Base-by-base conservation (phyloP, 2,888 invertebrate genomes). In the Anoncus sp. region DNA sequence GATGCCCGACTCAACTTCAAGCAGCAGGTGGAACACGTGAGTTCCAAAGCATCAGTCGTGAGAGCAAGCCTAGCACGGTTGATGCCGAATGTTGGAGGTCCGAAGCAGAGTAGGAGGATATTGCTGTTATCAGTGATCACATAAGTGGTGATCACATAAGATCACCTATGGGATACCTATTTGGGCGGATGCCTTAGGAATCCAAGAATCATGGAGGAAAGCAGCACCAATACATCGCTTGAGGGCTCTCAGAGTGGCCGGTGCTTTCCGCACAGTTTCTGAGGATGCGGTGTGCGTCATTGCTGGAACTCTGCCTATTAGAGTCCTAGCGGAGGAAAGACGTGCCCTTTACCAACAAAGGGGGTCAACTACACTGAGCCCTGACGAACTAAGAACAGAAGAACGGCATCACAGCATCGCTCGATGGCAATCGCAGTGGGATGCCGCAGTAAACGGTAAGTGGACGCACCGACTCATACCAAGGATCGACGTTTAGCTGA, bases 381-480 rank as follows among this genome's bases (percentile, higher is more conserved):
- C 1, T 3, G 20, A 59, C 6, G 49, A 69, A 24, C 38, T 59
- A 0, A 38, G 38, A 14, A n/a, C 2, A 3, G 57, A 69, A 9
- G 43, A 47, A 14, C n/a, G 69, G 49, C 31, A 18, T 2, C 47
- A 38, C 38, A 69, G 59, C 38, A 1, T 57, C 1, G 12, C 1
- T 1, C 43, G 71, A n/a, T 72, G 71, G 71, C 24, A 85, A 85
- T 84, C 40, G 69, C 70, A 79, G 81, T 87, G 86, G 85, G 86
- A 80, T 67, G 82, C 86, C 82, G 82, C 87, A 81, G 72, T 78
- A 85, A 87, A 87, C 2, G 57, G 24, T 1, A 40, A 87, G 85
- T 87, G 82, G 87, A 87, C 88, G 2, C 22, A 71, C 14, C 38
- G 31, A n/a, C 53, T 71, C 1, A 57, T 72, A 12, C 65, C 65